Evolutionary conservation across 2,797 vertebrate species (phyloP).

Genomic region (Cichlasoma orientale): DNA sequence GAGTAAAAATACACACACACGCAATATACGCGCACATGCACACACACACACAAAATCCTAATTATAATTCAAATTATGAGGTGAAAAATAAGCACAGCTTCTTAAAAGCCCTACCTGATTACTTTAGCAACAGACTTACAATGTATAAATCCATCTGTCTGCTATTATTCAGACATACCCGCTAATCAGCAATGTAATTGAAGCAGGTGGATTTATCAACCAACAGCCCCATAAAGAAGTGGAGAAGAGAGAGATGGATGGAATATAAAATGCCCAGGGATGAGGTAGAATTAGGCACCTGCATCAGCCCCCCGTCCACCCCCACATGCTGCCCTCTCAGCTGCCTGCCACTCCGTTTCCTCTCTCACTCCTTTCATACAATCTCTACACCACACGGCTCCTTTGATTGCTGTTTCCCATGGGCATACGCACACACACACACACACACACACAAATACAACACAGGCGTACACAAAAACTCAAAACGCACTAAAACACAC

Average conservation of each 20-base stretch:
- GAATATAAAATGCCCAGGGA: conserved; percentile 58
- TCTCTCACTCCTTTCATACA: conserved; percentile 61
- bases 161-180: conserved; percentile 39
- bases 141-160: conserved; percentile 44
- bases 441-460: conserved; percentile 28
- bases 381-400: conserved; percentile 63
- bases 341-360: conserved; percentile 71
- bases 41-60: not conserved
- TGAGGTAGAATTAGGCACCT: conserved; percentile 75
- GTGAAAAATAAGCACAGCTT: conserved; percentile 31
- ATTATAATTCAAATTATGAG: conserved; percentile 38
- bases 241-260: conserved; percentile 38
- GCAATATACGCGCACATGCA: too few relatives aligned
- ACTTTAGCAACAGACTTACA: conserved; percentile 36
- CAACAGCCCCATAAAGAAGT: conserved; percentile 16
- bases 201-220: conserved; percentile 50
- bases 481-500: conserved; percentile 31
- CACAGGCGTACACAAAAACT: conserved; percentile 35
- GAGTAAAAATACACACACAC: conserved; percentile 3
- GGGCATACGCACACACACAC: conserved; percentile 36
- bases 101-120: conserved; percentile 23
- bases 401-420: conserved; percentile 69
- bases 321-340: conserved; percentile 73
- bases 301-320: conserved; percentile 66
- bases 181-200: conserved; percentile 46